A percentile compares a stretch with the other conserved stretches of the same genome.
Conservation (phyloP, 23 tunicate genomes). For the Corella eumyota region DNA sequence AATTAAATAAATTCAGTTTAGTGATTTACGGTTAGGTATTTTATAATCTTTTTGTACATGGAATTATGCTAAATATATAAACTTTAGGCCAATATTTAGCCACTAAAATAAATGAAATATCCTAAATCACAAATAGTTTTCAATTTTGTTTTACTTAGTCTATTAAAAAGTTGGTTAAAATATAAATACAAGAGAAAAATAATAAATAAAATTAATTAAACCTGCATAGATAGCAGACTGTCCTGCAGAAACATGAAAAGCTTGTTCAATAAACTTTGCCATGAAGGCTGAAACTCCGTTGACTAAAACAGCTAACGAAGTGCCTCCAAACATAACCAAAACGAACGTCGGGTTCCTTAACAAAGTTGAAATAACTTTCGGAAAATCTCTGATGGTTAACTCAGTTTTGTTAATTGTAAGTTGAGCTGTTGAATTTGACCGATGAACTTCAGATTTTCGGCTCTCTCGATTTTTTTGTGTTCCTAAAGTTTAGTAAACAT, state of each 20-base stretch:
- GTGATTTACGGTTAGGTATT: too few relatives aligned
- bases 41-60: too few relatives aligned
- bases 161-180: too few relatives aligned
- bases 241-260: constrained; percentile 61
- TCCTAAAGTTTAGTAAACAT: too few relatives aligned
- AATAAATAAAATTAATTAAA: constrained; percentile 3
- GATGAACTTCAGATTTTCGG: constrained; percentile 53
- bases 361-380: constrained; percentile 18
- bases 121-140: background rate
- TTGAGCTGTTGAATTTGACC: constrained; percentile 5
- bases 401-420: too few relatives aligned
- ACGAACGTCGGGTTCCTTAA: constrained; percentile 60
- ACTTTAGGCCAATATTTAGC: too few relatives aligned
- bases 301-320: constrained; percentile 34
- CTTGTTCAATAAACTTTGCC: constrained; percentile 65
- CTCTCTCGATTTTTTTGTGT: constrained; percentile 7
- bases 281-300: constrained; percentile 74
- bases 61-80: too few relatives aligned
- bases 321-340: constrained; percentile 39
- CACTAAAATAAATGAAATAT: too few relatives aligned
- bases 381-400: constrained; percentile 58
- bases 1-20: too few relatives aligned
- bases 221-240: constrained; percentile 74
- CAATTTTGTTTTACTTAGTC: too few relatives aligned
- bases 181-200: background rate